Percentiles rank a stretch among this genome's conserved stretches.
Conservation (phyloP, 2,797 vertebrate genomes). For the Tragelaphus eurycerus region DNA sequence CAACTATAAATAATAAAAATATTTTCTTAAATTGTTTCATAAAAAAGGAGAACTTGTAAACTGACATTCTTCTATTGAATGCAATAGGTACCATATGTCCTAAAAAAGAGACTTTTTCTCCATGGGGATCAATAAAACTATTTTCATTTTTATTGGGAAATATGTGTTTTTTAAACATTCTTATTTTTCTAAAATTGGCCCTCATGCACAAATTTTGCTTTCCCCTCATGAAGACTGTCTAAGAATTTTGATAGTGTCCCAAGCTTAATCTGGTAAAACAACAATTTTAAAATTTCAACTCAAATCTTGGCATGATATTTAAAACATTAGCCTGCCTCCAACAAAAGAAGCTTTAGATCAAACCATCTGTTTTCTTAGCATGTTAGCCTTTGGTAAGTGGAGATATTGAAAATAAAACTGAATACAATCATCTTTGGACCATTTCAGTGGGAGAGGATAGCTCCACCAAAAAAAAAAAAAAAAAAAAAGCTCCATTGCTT, state of each 20-base stretch:
- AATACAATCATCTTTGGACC: not conserved
- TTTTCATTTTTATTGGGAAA: constrained; percentile 25
- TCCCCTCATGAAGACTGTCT: not conserved
- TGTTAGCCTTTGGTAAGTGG: not conserved
- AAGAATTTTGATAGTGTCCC: constrained; percentile 9
- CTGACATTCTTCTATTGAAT: not conserved
- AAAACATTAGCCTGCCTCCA: constrained; percentile 32
- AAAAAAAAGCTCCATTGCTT: not conserved
- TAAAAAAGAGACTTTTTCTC: not conserved
- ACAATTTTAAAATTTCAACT: constrained; percentile 49
- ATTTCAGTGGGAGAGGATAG: not conserved
- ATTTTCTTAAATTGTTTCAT: not conserved
- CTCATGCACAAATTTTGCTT: not conserved
- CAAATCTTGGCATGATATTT: not conserved
- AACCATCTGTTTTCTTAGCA: constrained; percentile 31
- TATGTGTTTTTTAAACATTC: not conserved
- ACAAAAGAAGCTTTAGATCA: constrained; percentile 2
- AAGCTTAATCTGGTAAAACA: constrained; percentile 8
- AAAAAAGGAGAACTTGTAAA: not conserved
- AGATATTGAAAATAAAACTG: constrained; percentile 42
- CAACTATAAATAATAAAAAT: not conserved
- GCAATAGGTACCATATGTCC: not conserved
- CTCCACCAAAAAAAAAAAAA: not conserved
- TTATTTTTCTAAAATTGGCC: not conserved
- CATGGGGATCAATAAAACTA: constrained; percentile 6